Base-by-base conservation (phyloP, 2,888 invertebrate species). In the Cephalotes varians region DNA sequence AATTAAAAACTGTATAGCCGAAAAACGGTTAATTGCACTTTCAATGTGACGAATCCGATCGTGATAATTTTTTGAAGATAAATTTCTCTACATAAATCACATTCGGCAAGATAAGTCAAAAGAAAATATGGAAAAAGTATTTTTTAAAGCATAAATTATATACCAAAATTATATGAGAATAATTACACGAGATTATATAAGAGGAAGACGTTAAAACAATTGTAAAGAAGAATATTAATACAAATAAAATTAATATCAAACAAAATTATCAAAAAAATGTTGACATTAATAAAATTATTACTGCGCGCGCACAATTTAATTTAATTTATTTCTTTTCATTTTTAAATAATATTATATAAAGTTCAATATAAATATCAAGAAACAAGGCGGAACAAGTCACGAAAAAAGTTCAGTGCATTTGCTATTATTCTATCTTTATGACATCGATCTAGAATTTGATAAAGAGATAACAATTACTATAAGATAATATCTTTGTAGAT, bases 401-500 rank as follows among this genome's bases (percentile, higher is more conserved):
- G 2, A 67, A 65, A 34, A 54, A 12, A n/a, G 25, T 77, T 54
- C 21, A 54, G 10, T 40, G 28, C 10, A 44, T 40, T 65, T 31
- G 40, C 15, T 28, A 65, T 69, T 60, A 60, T 2, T 71, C 62
- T 85, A 85, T 31, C 21, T 56, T 62, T 76, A 88, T 72, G 28
- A 88, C 85, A 89, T 72, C 79, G 64, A 88, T 89, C 89, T 87
- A 87, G 87, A 88, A 89, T 85, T 89, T 56, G 47, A 40, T 60
- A 83, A 72, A 54, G 74, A 81, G 81, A 60, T 71, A 79, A 69
- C 54, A 44, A 81, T 51, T 12, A 80, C 79, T 88, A 88, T 37
- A n/a, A 31, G 62, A 79, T 73, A 84, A 83, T 60, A 82, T 31
- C 58, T 72, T 77, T 60, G 82, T 81, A 76, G 69, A 77, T 37